Percentiles rank a stretch among this genome's conserved stretches.
phyloP scores from a whole-genome alignment of 2,888 invertebrate species.

The Operophtera brumata region DNA sequence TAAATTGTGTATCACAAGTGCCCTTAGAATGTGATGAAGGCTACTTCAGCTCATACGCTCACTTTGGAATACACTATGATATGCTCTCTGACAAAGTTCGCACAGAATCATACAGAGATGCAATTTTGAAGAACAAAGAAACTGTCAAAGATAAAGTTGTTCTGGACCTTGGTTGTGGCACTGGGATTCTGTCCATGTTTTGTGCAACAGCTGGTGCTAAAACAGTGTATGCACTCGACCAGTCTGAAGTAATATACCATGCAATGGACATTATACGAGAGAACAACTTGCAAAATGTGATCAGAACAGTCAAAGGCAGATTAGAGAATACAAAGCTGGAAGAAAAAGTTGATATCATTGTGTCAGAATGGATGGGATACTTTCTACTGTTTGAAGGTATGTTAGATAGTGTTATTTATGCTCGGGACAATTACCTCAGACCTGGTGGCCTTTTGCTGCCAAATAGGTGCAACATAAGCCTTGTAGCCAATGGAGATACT shows the following conservation, averaged over 20 bases:
- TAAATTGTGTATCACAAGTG: conserved; percentile 70
- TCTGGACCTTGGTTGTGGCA: conserved; percentile 98
- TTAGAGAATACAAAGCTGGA: conserved; percentile 91
- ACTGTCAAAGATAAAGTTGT: conserved; percentile 88
- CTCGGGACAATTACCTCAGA: conserved; percentile 89
- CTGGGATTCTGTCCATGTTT: conserved; percentile 99
- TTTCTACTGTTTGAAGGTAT: conserved; percentile 98
- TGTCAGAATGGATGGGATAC: conserved; percentile 99
- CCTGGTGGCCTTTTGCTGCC: conserved; percentile 90
- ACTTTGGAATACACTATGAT: conserved; percentile 95
- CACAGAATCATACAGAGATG: conserved; percentile 92
- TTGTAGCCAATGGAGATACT: conserved; percentile 89
- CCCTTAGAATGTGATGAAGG: conserved; percentile 85
- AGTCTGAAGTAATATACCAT: conserved; percentile 96
- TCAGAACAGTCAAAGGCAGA: conserved; percentile 90
- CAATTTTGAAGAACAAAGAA: conserved; percentile 87
- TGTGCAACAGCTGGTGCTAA: conserved; percentile 96
- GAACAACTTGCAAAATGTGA: conserved; percentile 86
- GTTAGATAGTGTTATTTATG: conserved; percentile 95
- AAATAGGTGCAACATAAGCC: conserved; percentile 89
- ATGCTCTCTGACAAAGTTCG: conserved; percentile 95
- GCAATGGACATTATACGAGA: conserved; percentile 97
- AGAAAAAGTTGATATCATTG: conserved; percentile 92
- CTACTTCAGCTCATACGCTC: conserved; percentile 92
- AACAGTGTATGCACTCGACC: conserved; percentile 95